These are phyloP conservation scores for Antedon mediterranea DNA, from an alignment of 53 echinoderm and acorn worm genomes.

Conservation along the genomic window DNA sequence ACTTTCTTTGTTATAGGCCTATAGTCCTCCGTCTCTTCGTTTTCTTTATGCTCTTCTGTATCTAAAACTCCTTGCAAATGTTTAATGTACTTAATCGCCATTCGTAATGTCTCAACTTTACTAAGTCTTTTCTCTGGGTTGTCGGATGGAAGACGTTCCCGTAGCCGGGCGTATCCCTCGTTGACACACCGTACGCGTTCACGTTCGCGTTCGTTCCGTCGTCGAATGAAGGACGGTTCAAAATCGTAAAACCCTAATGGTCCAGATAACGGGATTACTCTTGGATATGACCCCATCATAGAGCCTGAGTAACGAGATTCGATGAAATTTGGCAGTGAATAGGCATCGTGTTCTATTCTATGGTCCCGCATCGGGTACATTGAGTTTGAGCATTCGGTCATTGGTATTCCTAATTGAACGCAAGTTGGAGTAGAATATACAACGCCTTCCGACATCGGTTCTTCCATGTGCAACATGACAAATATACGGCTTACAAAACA, in stretches of 20 bases:
- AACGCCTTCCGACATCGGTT: constrained; percentile 57
- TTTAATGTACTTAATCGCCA: constrained; percentile 87
- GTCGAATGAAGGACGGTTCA: constrained; percentile 89
- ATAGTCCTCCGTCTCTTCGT: constrained; percentile 6
- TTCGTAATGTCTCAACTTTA: constrained; percentile 81
- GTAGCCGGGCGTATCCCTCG: constrained; percentile 86
- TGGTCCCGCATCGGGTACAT: constrained; percentile 76
- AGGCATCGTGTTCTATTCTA: constrained; percentile 32
- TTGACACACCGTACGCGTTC: constrained; percentile 93
- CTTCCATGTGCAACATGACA: constrained; percentile 6
- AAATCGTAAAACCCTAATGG: constrained; percentile 96
- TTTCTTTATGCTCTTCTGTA: constrained; percentile 72
- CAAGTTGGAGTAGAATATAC: constrained; percentile 96
- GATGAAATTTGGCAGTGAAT: constrained; percentile 70
- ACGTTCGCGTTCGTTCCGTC: constrained; percentile 89
- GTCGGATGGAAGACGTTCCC: constrained; percentile 81
- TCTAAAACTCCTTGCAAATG: constrained; percentile 72
- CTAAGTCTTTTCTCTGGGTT: constrained; percentile 94
- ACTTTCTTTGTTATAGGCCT: background rate
- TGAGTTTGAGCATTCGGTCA: constrained; percentile 70
- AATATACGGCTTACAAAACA: background rate
- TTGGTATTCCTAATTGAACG: constrained; percentile 91
- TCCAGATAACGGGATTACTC: constrained; percentile 73
- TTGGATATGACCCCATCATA: constrained; percentile 84
- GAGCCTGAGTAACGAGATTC: constrained; percentile 76